Percentiles rank a stretch among this genome's conserved stretches.
These are phyloP conservation scores for Lepidurus arcticus DNA, from an alignment of 1,140 invertebrate species.

Conservation along the genomic window DNA sequence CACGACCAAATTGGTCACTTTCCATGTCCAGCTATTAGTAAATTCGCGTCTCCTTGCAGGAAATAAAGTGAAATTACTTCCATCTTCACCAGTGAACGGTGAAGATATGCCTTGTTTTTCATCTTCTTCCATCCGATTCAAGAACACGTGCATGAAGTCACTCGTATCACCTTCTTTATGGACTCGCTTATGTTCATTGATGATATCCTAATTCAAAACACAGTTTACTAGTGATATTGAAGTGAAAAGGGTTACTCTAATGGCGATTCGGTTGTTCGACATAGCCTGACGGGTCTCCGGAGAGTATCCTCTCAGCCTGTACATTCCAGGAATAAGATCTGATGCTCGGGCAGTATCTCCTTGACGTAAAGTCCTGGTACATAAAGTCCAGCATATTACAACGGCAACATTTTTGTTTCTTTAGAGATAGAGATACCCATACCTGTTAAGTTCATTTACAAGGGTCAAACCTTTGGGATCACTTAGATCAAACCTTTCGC, in stretches of 20 bases:
- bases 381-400: too few relatives aligned
- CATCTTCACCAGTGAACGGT: background rate
- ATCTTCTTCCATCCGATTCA: conserved; percentile 23
- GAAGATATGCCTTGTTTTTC: background rate
- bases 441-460: too few relatives aligned
- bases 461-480: background rate
- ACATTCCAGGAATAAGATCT: too few relatives aligned
- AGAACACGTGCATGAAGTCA: conserved; percentile 32
- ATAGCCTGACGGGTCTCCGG: too few relatives aligned
- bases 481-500: background rate
- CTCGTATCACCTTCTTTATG: background rate
- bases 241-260: too few relatives aligned
- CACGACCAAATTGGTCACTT: conserved; percentile 20
- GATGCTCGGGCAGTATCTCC: too few relatives aligned
- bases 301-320: too few relatives aligned
- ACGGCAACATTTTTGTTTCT: too few relatives aligned
- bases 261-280: too few relatives aligned
- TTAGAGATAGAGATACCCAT: too few relatives aligned
- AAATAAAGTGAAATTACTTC: background rate
- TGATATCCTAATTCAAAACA: background rate
- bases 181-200: conserved; percentile 13
- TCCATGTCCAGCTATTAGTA: background rate
- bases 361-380: too few relatives aligned
- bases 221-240: too few relatives aligned
- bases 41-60: background rate